A percentile compares a stretch with the other conserved stretches of the same genome.
Conservation (phyloP, 2,797 vertebrate species). For the Pseudochirops corinnae region DNA sequence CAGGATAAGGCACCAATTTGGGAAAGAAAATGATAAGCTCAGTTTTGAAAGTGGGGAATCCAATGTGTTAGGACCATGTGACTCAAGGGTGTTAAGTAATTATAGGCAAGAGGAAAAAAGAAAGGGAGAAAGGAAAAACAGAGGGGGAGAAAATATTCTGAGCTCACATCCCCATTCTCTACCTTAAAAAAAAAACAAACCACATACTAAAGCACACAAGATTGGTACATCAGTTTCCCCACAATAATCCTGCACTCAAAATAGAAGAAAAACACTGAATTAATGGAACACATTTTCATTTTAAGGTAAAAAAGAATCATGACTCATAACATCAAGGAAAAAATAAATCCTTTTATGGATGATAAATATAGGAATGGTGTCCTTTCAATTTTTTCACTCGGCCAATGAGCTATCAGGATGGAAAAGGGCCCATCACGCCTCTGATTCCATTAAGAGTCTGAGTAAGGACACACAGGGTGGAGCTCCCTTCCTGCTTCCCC, state of each 20-base stretch:
- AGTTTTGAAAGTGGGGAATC: neutral
- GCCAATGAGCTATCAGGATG: neutral
- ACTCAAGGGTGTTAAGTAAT: neutral
- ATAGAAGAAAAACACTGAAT: neutral
- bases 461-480: neutral
- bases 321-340: conserved; percentile 20
- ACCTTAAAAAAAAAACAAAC: conserved; percentile 21
- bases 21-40: neutral
- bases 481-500: neutral
- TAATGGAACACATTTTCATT: conserved; percentile 27
- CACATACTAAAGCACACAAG: neutral
- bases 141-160: conserved; percentile 6
- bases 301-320: conserved; percentile 36
- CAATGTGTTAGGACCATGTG: neutral
- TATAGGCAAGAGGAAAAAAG: neutral
- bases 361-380: neutral
- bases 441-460: neutral
- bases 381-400: neutral
- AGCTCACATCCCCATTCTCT: neutral
- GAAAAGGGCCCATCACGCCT: neutral
- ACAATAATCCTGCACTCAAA: conserved; percentile 24
- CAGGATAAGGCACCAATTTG: neutral
- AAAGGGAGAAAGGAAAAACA: neutral
- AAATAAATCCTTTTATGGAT: conserved; percentile 25
- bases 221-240: conserved; percentile 7